Evolutionary conservation across 1,140 invertebrate species (phyloP), one percentile per base, ranked within the genome.

Genomic region (Cylas formicarius): DNA sequence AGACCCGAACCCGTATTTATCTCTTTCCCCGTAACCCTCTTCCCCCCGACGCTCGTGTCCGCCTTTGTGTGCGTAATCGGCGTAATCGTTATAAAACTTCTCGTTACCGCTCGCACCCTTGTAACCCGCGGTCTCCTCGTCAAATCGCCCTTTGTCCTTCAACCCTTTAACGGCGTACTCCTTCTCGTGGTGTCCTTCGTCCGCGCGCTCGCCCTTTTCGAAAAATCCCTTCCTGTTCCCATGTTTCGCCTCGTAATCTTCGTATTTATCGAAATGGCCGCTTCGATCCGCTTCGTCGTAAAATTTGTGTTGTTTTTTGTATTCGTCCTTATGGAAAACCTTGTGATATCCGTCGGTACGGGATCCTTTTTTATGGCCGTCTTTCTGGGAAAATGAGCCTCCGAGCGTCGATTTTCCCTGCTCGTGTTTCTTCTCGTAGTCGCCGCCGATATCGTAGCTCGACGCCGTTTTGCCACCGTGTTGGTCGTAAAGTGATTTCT

Each of bases 321-420:
- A 83, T 58, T 84, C 81, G 55, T 84, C 79, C 64, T 84, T 84
- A 64, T 75, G 72, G 60, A 77, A 81, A 2, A 81, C 74, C 50
- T 82, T 82, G 63, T 82, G 80, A 64, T 74, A 84, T 13, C 80
- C 81, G 2, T 70, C 80, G 4, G 78, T 75, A 43, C 80, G 78
- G 34, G 78, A 73, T 2, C 80, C 80, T 54, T 82, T 82, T 57
- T 78, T 78, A 63, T 76, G 72, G 20, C 63, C 66, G 13, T 66
- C 63, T 2, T 65, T 64, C 53, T 71, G 63, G 14, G 65, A 64
- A 16, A 66, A 70, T 14, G 64, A 63, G 6, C 62, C 56, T 1
- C 68, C 70, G n/a, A 70, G 61, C 5, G 60, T 58, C 40, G 58
- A 57, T 18, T 58, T 61, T 2, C 58, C 60, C 9, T 58, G 35